Conservation (phyloP, 2,113 vertebrate genomes). For the Pipra filicauda region DNA sequence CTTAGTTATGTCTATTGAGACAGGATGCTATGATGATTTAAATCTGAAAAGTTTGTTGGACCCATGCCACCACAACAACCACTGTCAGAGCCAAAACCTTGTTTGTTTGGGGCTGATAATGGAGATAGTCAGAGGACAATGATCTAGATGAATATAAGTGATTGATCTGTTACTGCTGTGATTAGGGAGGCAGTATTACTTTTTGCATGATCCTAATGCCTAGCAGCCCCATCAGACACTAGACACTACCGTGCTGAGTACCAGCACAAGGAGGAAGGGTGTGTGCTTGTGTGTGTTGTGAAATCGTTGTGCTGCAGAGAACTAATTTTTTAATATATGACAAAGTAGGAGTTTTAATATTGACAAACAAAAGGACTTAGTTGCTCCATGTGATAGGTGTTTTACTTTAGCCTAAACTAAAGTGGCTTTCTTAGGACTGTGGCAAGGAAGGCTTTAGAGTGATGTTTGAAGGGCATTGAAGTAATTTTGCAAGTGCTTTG, state of each 20-base stretch:
- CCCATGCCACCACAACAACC: neutral
- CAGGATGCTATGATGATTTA: neutral
- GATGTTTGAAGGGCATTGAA: neutral
- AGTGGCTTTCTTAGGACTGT: neutral
- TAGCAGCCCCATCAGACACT: neutral
- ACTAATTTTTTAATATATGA: neutral
- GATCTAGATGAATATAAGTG: neutral
- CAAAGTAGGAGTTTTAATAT: neutral
- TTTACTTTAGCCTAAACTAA: neutral
- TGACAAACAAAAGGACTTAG: neutral
- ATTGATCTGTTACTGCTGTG: neutral
- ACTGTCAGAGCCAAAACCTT: neutral
- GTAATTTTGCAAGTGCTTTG: neutral
- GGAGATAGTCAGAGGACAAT: neutral
- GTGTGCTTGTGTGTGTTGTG: neutral
- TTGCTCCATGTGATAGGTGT: neutral
- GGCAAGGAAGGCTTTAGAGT: neutral
- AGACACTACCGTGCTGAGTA: neutral
- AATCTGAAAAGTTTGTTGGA: slow-evolving; percentile 3
- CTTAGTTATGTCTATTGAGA: neutral
- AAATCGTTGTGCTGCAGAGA: neutral
- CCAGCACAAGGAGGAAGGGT: neutral
- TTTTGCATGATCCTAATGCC: neutral
- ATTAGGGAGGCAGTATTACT: neutral
- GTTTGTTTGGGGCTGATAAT: slow-evolving; percentile 8